Evolutionary conservation across 2,113 vertebrate genomes (phyloP), one percentile per base, ranked within the genome.

Genomic region (Barnardius zonarius): DNA sequence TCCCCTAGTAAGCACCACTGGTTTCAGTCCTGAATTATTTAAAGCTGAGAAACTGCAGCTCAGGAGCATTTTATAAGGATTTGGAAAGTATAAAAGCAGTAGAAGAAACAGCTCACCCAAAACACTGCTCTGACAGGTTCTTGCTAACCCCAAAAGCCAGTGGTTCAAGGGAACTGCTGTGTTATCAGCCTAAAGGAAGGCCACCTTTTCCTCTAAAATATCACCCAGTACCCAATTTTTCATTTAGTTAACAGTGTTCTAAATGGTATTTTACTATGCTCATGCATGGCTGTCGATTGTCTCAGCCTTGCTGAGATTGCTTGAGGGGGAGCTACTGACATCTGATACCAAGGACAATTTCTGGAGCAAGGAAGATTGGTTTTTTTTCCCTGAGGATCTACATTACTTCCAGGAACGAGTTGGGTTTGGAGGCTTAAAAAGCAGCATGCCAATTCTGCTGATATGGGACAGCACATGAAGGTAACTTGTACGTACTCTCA

Each of bases 261-360:
- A 77, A 7, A 5, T 31, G 51, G 9, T 37, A 74, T 88, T 88
- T 81, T 37, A 62, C 96, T 5, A 41, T 84, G 70, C 66, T 92
- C 91, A 17, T 39, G 62, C 78, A 27, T 1, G 70, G 70, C 81
- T 76, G 83, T 89, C 5, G 5, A 82, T 59, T 87, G 66, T 76
- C 92, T 92, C 91, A 83, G 92, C 92, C 91, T 87, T 74, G 84
- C 88, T 93, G 86, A 77, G 78, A 94, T 73, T 77, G 95, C 94
- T 93, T 83, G 57, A 89, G 96, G 95, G 92, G 46, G 70, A 96
- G 86, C 83, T 67, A 22, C 90, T 81, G 94, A 95, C 88, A 94
- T 95, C 90, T 91, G 95, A 95, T 91, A 96, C 52, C 86, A 96
- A 94, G 96, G 92, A 96, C 95, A 94, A 93, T 93, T 96, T 96